Base-by-base conservation (phyloP, 2,797 vertebrate genomes). In the Calcarius lapponicus region DNA sequence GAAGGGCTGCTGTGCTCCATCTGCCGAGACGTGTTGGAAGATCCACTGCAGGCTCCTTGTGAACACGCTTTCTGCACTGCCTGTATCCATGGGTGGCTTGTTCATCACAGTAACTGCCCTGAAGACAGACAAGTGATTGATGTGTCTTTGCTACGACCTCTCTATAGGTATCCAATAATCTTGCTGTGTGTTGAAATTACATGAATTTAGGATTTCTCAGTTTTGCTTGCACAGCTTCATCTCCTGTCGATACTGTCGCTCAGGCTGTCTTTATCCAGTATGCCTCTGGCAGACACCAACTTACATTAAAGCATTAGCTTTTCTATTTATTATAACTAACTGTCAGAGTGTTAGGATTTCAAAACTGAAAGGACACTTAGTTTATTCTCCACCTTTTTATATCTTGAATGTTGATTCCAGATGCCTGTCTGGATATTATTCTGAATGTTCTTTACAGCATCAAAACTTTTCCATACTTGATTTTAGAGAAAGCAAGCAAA, bases 1-100 rank as follows among this genome's bases (percentile, higher is more conserved):
- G 99, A 99, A 50, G 99, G 99, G 54, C 98, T 99, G 2, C 91
- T 99, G 47, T 99, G 99, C 96, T 99, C 98, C 84, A 98, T 99
- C 91, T 99, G 99, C 96, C 98, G 98, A 9, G 98, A 98, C 9
- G 99, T 99, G 89, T 74, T 99, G 12, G 98, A 99, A 94, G 98
- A 98, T 62, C 98, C 99, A 0, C 95, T 99, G 40, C 99, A 99
- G 97, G 98, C 98, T n/a, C 98, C 99, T 6, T 99, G 99, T 29
- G 99, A 99, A 61, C 99, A 99, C 4, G 98, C 98, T 11, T 99
- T 98, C 97, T 99, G 99, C 96, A 97, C 98, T 53, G 93, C 98
- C 78, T 99, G 99, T 82, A 99, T 99, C 97, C 98, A 98, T 25
- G 98, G 98, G 28, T 99, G 99, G 99, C 98, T 99, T 31, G 89